A percentile compares a stretch with the other conserved stretches of the same genome.
These are phyloP conservation scores for Trogon melanurus DNA, from an alignment of 2,113 vertebrate genomes.

Conservation along the genomic window DNA sequence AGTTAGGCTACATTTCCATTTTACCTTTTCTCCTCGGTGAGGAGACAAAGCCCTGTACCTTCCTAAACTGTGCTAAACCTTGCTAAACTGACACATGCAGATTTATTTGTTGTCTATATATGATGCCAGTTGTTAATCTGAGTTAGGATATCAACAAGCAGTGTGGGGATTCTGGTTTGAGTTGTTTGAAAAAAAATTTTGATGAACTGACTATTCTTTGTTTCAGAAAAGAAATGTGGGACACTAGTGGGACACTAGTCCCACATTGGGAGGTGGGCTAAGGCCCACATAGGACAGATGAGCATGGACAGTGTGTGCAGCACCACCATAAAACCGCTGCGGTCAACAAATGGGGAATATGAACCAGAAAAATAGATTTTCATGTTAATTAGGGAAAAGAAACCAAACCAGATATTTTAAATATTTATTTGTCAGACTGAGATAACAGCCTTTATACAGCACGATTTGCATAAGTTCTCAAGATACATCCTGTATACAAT, in stretches of 20 bases:
- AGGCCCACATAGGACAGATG: not conserved
- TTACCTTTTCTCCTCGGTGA: not conserved
- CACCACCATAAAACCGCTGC: not conserved
- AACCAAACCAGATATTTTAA: conserved; percentile 78
- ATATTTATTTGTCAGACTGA: conserved; percentile 95
- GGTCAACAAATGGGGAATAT: not conserved
- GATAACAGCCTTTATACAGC: conserved; percentile 91
- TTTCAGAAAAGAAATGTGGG: not conserved
- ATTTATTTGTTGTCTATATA: not conserved
- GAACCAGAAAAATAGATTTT: not conserved
- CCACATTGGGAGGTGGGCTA: not conserved
- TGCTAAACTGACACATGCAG: not conserved
- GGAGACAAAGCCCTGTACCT: not conserved
- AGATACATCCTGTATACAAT: conserved; percentile 95
- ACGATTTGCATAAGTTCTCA: conserved; percentile 95
- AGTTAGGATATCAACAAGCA: not conserved
- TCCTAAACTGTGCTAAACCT: not conserved
- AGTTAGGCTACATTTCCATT: not conserved
- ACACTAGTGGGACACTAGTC: too few species aligned
- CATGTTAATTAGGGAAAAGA: not conserved
- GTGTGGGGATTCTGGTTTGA: not conserved
- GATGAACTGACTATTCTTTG: not conserved
- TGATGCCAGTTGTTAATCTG: not conserved
- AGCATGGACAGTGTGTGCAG: not conserved
- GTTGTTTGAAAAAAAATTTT: not conserved